These are phyloP conservation scores for Tupaia tana DNA, from an alignment of 2,113 vertebrate genomes.

Conservation along the genomic window DNA sequence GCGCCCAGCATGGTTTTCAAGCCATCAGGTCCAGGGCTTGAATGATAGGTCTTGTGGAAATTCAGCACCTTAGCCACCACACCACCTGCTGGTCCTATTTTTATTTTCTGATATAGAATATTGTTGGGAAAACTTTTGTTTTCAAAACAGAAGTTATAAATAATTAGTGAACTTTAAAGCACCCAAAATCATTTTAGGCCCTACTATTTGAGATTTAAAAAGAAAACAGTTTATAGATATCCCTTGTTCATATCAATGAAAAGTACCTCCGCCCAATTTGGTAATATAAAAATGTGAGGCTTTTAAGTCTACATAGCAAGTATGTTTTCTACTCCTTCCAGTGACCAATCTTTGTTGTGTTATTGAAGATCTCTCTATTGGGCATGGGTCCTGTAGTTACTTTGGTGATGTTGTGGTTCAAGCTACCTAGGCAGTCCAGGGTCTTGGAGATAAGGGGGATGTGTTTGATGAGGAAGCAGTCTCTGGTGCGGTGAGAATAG, in stretches of 20 bases:
- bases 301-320: background rate
- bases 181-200: background rate
- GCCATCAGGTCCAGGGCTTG: no score
- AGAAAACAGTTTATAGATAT: background rate
- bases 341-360: background rate
- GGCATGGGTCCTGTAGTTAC: no score
- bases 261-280: background rate
- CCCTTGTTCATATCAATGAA: background rate
- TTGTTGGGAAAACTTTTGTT: background rate
- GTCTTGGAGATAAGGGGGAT: no score
- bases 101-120: background rate
- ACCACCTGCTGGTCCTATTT: background rate
- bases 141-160: background rate
- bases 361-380: background rate
- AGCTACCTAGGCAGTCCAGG: no score
- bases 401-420: no score
- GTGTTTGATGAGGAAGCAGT: no score
- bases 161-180: background rate
- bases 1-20: no score
- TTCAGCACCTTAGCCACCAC: no score
- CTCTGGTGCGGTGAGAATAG: no score
- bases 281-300: background rate
- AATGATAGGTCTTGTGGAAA: no score
- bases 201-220: background rate
- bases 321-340: background rate